Conservation (phyloP, 1,140 invertebrate genomes). For the Zaprionus africanus region DNA sequence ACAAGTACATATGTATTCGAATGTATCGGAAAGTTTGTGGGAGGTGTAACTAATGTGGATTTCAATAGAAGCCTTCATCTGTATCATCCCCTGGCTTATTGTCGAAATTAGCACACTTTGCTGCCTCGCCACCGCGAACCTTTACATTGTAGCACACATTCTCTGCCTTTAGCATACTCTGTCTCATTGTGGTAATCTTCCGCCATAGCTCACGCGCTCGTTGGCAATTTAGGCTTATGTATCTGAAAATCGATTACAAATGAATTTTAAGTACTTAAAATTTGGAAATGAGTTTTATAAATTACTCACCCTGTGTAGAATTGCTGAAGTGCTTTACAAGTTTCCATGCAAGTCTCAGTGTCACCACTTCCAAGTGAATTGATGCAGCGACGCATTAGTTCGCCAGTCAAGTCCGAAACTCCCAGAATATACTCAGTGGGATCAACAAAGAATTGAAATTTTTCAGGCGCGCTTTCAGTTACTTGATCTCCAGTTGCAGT, state of each 20-base stretch:
- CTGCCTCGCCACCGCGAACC: conserved; percentile 92
- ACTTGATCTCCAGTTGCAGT: conserved; percentile 2
- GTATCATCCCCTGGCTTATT: conserved; percentile 72
- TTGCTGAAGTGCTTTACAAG: conserved; percentile 89
- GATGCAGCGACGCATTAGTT: conserved; percentile 95
- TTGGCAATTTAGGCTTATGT: conserved; percentile 80
- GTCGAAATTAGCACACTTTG: conserved; percentile 84
- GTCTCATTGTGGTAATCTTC: conserved; percentile 89
- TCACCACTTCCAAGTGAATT: conserved; percentile 92
- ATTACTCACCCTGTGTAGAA: conserved; percentile 87
- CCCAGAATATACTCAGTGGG: conserved; percentile 88
- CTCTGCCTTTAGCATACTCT: conserved; percentile 93
- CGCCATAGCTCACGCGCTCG: conserved; percentile 88
- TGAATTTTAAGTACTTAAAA: neutral
- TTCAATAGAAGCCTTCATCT: conserved; percentile 75
- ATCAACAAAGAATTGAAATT: conserved; percentile 73
- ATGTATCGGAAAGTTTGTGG: neutral
- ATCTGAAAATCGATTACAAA: conserved; percentile 44
- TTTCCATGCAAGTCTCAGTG: conserved; percentile 89
- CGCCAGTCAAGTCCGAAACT: conserved; percentile 94
- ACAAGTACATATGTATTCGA: neutral
- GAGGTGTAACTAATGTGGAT: neutral
- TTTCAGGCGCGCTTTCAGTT: conserved; percentile 54
- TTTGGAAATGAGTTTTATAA: neutral
- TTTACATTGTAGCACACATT: conserved; percentile 93